Evolutionary conservation across 2,888 invertebrate species (phyloP), one percentile per base, ranked within the genome.

Genomic region (Chrysolina oricalcia): DNA sequence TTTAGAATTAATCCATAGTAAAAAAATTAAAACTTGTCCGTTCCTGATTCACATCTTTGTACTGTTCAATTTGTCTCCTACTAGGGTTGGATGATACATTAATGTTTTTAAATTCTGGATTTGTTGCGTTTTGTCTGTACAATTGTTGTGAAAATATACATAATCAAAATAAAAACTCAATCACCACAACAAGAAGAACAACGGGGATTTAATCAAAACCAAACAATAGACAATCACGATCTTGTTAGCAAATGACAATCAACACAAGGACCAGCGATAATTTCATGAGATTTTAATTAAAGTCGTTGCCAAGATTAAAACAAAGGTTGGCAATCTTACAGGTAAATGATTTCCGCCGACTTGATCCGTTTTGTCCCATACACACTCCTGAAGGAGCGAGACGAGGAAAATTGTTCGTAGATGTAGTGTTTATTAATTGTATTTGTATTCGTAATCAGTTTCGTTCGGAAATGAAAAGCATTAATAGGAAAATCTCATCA

Each of bases 191-290:
- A 73, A 72, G 73, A 68, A 35, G 67, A 64, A 70, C 50, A 68
- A 43, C 78, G 70, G 70, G 79, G 74, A 75, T 84, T 83, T 80
- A 83, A 84, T 85, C 85, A 85, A 83, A 83, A 82, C 78, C 78
- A 80, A 85, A 85, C 85, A 85, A 85, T 85, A 83, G 83, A 84
- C 82, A 84, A 85, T 85, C 84, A 78, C 81, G 81, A 82, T 81
- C 81, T 83, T 82, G 83, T 84, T 84, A 84, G 82, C 83, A 82
- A 83, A 83, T 81, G 85, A 84, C 83, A 83, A 83, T 83, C 82
- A 80, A 80, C 79, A 79, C 80, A 77, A 80, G 76, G 73, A 80
- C 81, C 83, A 79, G 79, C 84, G 81, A 84, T 84, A 82, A 82
- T 83, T 83, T 82, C 82, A 79, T 83, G 82, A 82, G 83, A 81